These are phyloP conservation scores for Temnothorax ravouxi DNA, from an alignment of 2,888 invertebrate species.

Conservation along the genomic window DNA sequence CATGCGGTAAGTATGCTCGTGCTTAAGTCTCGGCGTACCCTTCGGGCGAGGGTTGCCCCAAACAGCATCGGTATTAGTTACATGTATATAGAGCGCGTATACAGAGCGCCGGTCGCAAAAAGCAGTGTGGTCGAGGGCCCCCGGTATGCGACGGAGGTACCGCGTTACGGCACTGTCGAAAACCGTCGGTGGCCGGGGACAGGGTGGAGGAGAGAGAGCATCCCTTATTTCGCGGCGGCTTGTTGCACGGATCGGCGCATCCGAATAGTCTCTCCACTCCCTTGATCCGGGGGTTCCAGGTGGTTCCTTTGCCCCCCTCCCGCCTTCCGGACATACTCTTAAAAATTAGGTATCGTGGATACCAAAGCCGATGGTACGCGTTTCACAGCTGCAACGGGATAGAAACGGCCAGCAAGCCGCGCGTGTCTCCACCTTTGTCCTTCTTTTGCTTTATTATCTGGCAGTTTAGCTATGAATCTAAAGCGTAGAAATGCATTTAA, in stretches of 20 bases:
- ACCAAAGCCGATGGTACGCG: constrained; percentile 42
- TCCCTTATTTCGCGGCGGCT: constrained; percentile 85
- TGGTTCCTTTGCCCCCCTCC: constrained; percentile 68
- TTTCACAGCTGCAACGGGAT: constrained; percentile 71
- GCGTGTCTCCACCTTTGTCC: constrained; percentile 42
- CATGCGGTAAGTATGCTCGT: constrained; percentile 84
- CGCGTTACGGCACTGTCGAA: constrained; percentile 55
- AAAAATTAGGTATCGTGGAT: constrained; percentile 76
- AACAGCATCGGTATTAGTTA: constrained; percentile 64
- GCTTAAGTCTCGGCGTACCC: constrained; percentile 78
- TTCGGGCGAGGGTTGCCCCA: constrained; percentile 66
- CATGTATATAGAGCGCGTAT: constrained; percentile 56
- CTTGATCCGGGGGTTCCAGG: constrained; percentile 78
- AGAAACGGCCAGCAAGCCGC: constrained; percentile 25
- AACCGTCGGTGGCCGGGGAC: constrained; percentile 63
- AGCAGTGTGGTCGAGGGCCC: constrained; percentile 67
- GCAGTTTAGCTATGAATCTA: not conserved
- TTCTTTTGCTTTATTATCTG: not conserved
- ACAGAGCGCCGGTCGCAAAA: constrained; percentile 63
- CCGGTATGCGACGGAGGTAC: constrained; percentile 44
- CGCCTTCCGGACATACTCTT: constrained; percentile 75
- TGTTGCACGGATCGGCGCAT: constrained; percentile 85
- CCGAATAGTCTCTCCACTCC: constrained; percentile 84
- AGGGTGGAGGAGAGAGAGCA: constrained; percentile 75
- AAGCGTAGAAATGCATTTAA: not conserved